Percentiles rank a stretch among this genome's conserved stretches.
phyloP scores from a whole-genome alignment of 1,140 invertebrate genomes.

The Drosophila willistoni region DNA sequence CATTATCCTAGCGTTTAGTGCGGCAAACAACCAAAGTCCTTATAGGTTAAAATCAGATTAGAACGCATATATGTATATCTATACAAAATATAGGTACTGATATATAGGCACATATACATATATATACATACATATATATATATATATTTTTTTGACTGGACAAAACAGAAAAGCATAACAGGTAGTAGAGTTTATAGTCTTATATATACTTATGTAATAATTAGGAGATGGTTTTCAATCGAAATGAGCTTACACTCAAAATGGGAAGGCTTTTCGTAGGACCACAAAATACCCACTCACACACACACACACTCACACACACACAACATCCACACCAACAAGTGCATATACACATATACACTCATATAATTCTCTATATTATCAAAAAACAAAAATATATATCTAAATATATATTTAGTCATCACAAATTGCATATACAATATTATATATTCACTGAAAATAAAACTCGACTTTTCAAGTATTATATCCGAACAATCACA shows the following conservation, averaged over 20 bases:
- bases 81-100: conserved; percentile 29
- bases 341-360: conserved; percentile 41
- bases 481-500: conserved; percentile 35
- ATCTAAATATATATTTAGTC: conserved; percentile 46
- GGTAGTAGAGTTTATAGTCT: conserved; percentile 64
- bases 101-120: conserved; percentile 29
- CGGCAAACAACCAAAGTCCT: conserved; percentile 81
- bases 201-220: conserved; percentile 38
- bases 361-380: conserved; percentile 14
- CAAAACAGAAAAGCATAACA: conserved; percentile 39
- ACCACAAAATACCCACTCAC: conserved; percentile 42
- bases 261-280: conserved; percentile 23
- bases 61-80: conserved; percentile 50
- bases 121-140: conserved; percentile 39
- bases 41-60: conserved; percentile 69
- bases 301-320: not conserved
- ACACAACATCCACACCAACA: conserved; percentile 25
- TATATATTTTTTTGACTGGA: conserved; percentile 68
- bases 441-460: not conserved
- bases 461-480: conserved; percentile 37
- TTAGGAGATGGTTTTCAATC: conserved; percentile 46
- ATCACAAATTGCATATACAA: conserved; percentile 32
- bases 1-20: conserved; percentile 75
- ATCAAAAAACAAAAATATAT: conserved; percentile 26
- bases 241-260: conserved; percentile 59